Evolutionary conservation across 2,113 vertebrate genomes (phyloP).

Genomic region (Ciconia boyciana): DNA sequence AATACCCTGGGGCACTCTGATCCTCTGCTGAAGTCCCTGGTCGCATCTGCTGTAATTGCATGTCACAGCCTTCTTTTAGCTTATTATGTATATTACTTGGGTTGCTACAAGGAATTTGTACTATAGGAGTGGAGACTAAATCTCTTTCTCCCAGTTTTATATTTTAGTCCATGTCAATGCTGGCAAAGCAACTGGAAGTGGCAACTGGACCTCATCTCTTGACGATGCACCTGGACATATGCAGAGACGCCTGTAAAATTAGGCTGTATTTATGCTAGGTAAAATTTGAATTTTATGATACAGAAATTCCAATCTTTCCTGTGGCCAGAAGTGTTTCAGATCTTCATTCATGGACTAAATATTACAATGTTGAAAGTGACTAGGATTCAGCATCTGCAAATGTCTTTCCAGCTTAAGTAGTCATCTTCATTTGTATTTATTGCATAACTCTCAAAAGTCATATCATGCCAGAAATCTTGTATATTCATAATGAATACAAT

Average conservation of each 20-base stretch:
- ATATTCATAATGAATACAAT: conserved; percentile 12
- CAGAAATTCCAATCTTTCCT: neutral
- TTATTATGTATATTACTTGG: conserved; percentile 44
- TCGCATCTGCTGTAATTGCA: conserved; percentile 48
- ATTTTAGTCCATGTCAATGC: neutral
- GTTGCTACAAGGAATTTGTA: conserved; percentile 27
- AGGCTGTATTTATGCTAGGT: neutral
- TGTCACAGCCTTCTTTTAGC: conserved; percentile 46
- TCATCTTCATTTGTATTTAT: neutral
- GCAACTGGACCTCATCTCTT: neutral
- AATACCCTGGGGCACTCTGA: neutral
- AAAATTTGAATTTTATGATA: neutral
- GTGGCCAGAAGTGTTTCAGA: neutral
- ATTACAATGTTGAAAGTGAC: neutral
- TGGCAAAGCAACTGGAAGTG: neutral
- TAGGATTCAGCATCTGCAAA: neutral
- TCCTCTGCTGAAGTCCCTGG: neutral
- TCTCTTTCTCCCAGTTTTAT: neutral
- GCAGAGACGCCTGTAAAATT: neutral
- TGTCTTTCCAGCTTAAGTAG: neutral
- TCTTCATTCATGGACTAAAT: neutral
- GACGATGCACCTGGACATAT: neutral
- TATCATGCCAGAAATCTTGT: neutral
- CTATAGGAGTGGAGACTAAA: neutral
- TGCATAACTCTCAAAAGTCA: neutral